Percentiles rank a stretch among this genome's conserved stretches.
Conservation (phyloP, 1,140 invertebrate species). For the Zaprionus kolodkinae region DNA sequence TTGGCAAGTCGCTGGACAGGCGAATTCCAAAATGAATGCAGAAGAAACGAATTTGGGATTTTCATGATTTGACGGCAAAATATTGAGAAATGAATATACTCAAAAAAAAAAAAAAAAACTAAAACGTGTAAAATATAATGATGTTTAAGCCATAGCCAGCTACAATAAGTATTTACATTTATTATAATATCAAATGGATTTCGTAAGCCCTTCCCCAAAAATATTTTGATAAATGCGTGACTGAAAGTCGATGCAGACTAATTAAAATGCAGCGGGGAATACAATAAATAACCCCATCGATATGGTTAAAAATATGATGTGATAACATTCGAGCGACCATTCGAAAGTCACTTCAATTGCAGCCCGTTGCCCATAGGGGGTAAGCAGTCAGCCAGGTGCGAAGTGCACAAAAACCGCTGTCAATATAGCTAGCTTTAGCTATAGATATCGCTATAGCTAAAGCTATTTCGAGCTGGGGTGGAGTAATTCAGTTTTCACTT, state of each 20-base stretch:
- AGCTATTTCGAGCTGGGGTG: conserved; percentile 18
- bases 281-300: conserved; percentile 50
- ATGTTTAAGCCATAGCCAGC: neutral
- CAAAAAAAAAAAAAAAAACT: neutral
- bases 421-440: neutral
- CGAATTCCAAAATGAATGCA: conserved; percentile 5
- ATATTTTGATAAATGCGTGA: conserved; percentile 4
- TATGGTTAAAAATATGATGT: conserved; percentile 75
- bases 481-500: conserved; percentile 75
- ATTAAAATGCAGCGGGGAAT: conserved; percentile 72
- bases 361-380: conserved; percentile 57
- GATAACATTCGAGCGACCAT: conserved; percentile 72
- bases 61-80: neutral
- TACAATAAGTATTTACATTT: neutral
- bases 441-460: conserved; percentile 1
- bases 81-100: neutral
- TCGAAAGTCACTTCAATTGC: conserved; percentile 78
- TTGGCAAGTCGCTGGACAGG: neutral
- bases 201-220: conserved; percentile 1
- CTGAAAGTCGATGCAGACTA: conserved; percentile 45
- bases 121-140: neutral
- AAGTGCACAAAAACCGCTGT: conserved; percentile 54
- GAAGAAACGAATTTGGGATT: neutral
- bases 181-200: neutral
- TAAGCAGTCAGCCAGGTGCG: conserved; percentile 55